Conservation (phyloP, 2,113 vertebrate genomes). For the Meles meles region DNA sequence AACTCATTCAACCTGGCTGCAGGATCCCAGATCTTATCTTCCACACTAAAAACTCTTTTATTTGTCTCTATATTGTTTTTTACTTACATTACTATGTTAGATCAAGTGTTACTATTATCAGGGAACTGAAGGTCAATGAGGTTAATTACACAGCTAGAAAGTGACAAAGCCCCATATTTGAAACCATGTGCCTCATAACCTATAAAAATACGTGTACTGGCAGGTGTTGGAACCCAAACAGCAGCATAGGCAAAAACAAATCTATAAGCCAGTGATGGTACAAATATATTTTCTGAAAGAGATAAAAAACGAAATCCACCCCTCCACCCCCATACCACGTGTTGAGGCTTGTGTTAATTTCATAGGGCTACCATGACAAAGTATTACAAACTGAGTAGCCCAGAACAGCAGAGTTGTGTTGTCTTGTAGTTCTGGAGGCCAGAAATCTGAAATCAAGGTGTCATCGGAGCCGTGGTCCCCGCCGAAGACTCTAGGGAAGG, state of each 20-base stretch:
- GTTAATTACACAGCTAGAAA: not conserved
- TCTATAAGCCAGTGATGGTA: not conserved
- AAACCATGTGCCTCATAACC: not conserved
- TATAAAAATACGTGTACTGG: not conserved
- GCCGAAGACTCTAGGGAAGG: not conserved
- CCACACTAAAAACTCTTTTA: not conserved
- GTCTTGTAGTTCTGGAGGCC: not conserved
- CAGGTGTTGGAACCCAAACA: not conserved
- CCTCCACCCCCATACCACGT: fast-evolving
- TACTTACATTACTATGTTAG: not conserved
- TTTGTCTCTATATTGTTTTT: not conserved
- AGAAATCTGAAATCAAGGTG: not conserved
- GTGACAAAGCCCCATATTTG: not conserved
- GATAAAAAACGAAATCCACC: not conserved
- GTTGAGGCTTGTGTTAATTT: not conserved
- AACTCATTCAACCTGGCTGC: not conserved
- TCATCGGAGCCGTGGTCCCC: not conserved
- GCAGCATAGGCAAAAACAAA: not conserved
- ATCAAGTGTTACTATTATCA: not conserved
- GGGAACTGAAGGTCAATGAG: not conserved
- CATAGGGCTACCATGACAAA: not conserved
- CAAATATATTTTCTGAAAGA: not conserved
- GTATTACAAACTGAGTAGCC: not conserved
- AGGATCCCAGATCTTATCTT: not conserved
- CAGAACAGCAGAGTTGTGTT: not conserved